Evolutionary conservation across 2,888 invertebrate genomes (phyloP).

Genomic region (Cinara cedri): DNA sequence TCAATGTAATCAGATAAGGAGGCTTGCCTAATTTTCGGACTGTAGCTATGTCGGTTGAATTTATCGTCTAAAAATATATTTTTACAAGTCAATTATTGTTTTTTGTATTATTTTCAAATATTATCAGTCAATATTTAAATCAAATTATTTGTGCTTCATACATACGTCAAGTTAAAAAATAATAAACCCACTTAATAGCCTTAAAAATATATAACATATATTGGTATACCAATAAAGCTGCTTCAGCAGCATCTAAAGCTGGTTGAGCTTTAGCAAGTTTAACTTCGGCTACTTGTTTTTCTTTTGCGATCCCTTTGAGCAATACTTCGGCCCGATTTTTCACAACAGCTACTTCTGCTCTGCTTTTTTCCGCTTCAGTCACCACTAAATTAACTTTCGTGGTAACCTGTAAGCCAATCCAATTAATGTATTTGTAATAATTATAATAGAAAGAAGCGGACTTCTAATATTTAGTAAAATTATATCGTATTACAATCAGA

Average conservation of each 20-base stretch:
- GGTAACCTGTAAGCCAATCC: constrained; percentile 64
- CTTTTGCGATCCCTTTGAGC: constrained; percentile 83
- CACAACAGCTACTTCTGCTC: constrained; percentile 92
- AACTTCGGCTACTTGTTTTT: constrained; percentile 88
- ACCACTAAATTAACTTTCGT: constrained; percentile 91
- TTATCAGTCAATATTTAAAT: not conserved
- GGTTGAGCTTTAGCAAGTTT: constrained; percentile 95
- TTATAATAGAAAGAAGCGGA: too few relatives aligned
- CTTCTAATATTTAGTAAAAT: too few relatives aligned
- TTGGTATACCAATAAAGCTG: constrained; percentile 73
- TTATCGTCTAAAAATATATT: constrained; percentile 80
- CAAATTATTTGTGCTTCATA: not conserved
- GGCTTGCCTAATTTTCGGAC: constrained; percentile 93
- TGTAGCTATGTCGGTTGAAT: constrained; percentile 91
- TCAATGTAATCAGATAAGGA: constrained; percentile 95
- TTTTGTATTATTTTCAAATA: not conserved
- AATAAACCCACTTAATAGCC: not conserved
- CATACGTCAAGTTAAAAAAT: not conserved
- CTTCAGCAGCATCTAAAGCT: constrained; percentile 92
- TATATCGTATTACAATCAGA: too few relatives aligned
- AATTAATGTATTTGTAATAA: too few relatives aligned
- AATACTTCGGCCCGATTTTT: constrained; percentile 93
- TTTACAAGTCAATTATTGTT: not conserved
- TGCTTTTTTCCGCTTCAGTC: constrained; percentile 92
- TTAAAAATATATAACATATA: too few relatives aligned